Conservation (phyloP, 2,888 invertebrate genomes). For the Neocrepidodera transversa region DNA sequence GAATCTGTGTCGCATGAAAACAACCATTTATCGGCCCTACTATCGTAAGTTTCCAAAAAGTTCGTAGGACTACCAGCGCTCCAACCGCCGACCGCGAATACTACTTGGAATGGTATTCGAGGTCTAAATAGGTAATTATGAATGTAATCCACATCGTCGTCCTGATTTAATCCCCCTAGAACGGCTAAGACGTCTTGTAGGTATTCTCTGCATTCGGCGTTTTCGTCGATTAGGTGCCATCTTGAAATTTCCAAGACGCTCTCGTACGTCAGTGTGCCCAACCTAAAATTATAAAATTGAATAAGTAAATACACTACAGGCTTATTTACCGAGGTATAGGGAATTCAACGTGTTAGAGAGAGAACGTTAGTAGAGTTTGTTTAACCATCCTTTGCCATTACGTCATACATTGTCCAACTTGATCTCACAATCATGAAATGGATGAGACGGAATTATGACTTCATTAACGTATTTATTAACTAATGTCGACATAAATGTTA, state of each 20-base stretch:
- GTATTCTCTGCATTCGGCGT: conserved; percentile 50
- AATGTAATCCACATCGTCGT: conserved; percentile 39
- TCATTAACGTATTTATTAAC: too few relatives aligned
- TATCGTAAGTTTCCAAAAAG: conserved; percentile 80
- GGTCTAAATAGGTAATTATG: conserved; percentile 59
- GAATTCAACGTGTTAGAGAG: too few relatives aligned
- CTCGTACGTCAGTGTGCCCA: conserved; percentile 65
- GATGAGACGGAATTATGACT: too few relatives aligned
- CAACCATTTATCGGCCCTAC: conserved; percentile 81
- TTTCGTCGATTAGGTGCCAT: conserved; percentile 45
- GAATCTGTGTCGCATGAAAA: conserved; percentile 72
- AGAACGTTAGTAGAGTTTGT: too few relatives aligned
- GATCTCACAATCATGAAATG: too few relatives aligned
- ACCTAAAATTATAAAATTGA: conserved; percentile 59
- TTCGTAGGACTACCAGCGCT: conserved; percentile 83
- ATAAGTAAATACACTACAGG: too few relatives aligned
- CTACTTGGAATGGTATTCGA: conserved; percentile 76
- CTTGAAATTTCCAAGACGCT: conserved; percentile 46
- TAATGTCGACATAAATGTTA: too few relatives aligned
- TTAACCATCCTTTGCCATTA: too few relatives aligned
- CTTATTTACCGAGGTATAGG: too few relatives aligned
- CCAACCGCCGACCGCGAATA: conserved; percentile 89
- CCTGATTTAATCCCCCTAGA: conserved; percentile 37
- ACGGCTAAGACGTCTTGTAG: conserved; percentile 46
- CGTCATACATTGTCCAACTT: too few relatives aligned